phyloP scores from a whole-genome alignment of 2,113 vertebrate species.

The Colaptes auratus region DNA sequence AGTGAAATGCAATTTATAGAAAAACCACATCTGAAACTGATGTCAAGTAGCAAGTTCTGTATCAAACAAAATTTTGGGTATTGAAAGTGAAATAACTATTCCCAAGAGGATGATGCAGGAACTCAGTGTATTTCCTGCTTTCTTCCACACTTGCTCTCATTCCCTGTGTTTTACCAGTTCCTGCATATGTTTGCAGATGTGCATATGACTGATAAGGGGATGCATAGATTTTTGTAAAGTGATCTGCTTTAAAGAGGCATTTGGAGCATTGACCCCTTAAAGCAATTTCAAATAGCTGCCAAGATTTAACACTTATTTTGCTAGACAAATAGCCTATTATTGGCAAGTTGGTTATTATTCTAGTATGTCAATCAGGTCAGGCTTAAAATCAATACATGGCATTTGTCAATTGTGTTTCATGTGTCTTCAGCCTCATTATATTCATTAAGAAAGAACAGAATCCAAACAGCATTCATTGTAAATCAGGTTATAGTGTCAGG shows the following conservation, averaged over 20 bases:
- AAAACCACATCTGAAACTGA: neutral
- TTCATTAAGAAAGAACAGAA: constrained; percentile 36
- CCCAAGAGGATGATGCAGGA: neutral
- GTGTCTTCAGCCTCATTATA: constrained; percentile 16
- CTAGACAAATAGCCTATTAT: constrained; percentile 56
- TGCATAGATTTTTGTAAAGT: constrained; percentile 41
- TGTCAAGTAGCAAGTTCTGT: neutral
- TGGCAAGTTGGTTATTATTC: constrained; percentile 56
- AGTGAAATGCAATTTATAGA: neutral
- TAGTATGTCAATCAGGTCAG: constrained; percentile 43
- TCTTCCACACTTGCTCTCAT: neutral
- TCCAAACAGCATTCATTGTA: constrained; percentile 14
- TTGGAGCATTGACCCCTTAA: constrained; percentile 40
- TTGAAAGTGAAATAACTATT: neutral
- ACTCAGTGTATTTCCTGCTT: neutral
- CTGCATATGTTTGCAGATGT: neutral
- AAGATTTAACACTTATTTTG: constrained; percentile 61
- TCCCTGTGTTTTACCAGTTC: neutral
- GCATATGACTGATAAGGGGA: neutral
- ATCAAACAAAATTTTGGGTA: neutral
- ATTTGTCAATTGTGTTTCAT: constrained; percentile 42
- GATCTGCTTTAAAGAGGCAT: constrained; percentile 20
- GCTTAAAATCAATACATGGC: constrained; percentile 55
- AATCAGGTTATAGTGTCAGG: constrained; percentile 38
- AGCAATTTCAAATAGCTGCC: constrained; percentile 50